Base-by-base conservation (phyloP, 2,888 invertebrate genomes). In the Chrysolina oricalcia region DNA sequence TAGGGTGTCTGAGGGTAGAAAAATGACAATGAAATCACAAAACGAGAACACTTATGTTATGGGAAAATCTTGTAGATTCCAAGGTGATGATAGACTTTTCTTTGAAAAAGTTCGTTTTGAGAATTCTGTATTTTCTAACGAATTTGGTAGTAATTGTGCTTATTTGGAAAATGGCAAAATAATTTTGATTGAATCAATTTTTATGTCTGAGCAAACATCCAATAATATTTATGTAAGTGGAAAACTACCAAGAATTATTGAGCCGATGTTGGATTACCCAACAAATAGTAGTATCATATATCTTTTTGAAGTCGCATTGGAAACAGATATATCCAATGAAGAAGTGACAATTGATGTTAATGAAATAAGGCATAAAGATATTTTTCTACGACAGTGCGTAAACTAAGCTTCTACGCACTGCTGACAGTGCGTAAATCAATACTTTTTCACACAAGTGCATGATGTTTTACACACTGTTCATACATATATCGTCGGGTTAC, bases 1-100 rank as follows among this genome's bases (percentile, higher is more conserved):
- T 13, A 72, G 76, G 68, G 41, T 75, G 63, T 56, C 15, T 5
- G 74, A 75, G 69, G 46, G 19, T 23, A 46, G 46, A 40, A 46
- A 62, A 17, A 17, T 62, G 62, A 70, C n/a, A n/a, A 21, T 2
- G n/a, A 10, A 56, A 13, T 21, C 53, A 13, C n/a, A 19, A 21
- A 11, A 13, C 10, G 11, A 56, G n/a, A 21, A 21, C 21, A 56
- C 21, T 17, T 13, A 21, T 21, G 21, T 56, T 21, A 21, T 21
- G 4, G 53, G 53, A 56, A 56, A 19, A 21, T n/a, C 17, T 56
- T 56, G 17, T 21, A 56, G 53, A 35, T 35, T 35, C 13, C 6
- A 56, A 56, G 53, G n/a, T 56, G 21, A 21, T 56, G 53, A 56
- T 13, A 13, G 53, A 21, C 4, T 21, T n/a, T 56, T 56, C 11